Percentiles rank a stretch among this genome's conserved stretches.
These are phyloP conservation scores for Watsonalla binaria DNA, from an alignment of 2,888 invertebrate species.

Conservation along the genomic window DNA sequence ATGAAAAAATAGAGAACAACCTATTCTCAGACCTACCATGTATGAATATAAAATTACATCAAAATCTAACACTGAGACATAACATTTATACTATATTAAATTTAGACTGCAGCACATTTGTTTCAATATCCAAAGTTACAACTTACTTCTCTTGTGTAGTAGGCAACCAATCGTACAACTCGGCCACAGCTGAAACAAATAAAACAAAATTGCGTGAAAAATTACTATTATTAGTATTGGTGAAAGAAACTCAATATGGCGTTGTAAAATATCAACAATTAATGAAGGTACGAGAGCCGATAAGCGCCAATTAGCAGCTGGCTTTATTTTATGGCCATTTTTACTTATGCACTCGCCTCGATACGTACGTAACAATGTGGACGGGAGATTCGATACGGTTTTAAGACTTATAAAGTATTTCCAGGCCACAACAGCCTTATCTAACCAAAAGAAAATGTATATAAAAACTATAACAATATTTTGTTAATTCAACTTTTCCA, in stretches of 20 bases:
- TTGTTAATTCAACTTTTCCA: too few species aligned
- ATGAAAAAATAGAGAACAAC: too few species aligned
- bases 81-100: too few species aligned
- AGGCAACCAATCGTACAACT: too few species aligned
- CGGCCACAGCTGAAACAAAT: neutral
- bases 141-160: too few species aligned
- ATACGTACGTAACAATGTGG: slow-evolving; percentile 37
- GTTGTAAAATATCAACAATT: slow-evolving; percentile 58
- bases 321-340: slow-evolving; percentile 41
- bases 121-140: too few species aligned
- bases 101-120: too few species aligned
- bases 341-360: slow-evolving; percentile 28
- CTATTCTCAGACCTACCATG: too few species aligned
- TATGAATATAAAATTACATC: too few species aligned
- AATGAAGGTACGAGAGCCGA: slow-evolving; percentile 61
- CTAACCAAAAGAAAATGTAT: too few species aligned
- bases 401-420: slow-evolving; percentile 8
- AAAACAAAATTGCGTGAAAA: slow-evolving; percentile 22
- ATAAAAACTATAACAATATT: too few species aligned
- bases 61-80: too few species aligned
- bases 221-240: slow-evolving; percentile 27
- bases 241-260: slow-evolving; percentile 52
- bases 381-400: slow-evolving; percentile 35
- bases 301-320: slow-evolving; percentile 66
- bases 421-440: neutral